A percentile compares a stretch with the other conserved stretches of the same genome.
phyloP scores from a whole-genome alignment of 2,888 invertebrate species.

The Muscina levida region DNA sequence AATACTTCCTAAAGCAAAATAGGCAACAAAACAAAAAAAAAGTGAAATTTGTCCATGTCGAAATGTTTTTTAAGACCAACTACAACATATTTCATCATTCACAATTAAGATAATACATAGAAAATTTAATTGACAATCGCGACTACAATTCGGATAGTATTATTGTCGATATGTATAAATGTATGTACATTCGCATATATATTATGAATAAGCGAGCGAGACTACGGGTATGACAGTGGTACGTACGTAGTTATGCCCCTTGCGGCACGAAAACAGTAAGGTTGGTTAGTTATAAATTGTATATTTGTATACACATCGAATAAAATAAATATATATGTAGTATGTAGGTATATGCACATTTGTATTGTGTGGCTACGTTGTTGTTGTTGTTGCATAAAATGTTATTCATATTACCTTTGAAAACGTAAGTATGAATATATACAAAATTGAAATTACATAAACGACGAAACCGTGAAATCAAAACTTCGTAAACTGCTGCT shows the following conservation, averaged over 20 bases:
- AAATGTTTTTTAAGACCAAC: not conserved
- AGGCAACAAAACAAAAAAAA: not conserved
- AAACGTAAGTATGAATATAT: not conserved
- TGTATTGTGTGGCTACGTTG: not conserved
- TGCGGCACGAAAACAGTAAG: not conserved
- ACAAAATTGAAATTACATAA: constrained; percentile 41
- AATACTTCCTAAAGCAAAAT: not conserved
- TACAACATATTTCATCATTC: not conserved
- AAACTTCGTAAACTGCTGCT: constrained; percentile 17
- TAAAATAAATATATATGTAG: not conserved
- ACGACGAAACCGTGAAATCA: constrained; percentile 34
- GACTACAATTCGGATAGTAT: not conserved
- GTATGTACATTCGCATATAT: not conserved
- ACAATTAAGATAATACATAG: not conserved
- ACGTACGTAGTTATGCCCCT: not conserved
- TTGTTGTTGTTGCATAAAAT: too few species aligned
- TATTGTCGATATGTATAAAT: not conserved
- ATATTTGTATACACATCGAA: too few species aligned
- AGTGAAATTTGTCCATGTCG: constrained; percentile 8
- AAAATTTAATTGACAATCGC: not conserved
- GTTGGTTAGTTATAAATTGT: not conserved
- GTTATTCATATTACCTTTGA: too few species aligned
- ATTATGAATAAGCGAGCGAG: too few species aligned
- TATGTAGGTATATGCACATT: not conserved
- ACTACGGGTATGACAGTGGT: too few species aligned